phyloP scores from a whole-genome alignment of 37 sponge, comb jelly and placozoan genomes.

The Oopsacas minuta region DNA sequence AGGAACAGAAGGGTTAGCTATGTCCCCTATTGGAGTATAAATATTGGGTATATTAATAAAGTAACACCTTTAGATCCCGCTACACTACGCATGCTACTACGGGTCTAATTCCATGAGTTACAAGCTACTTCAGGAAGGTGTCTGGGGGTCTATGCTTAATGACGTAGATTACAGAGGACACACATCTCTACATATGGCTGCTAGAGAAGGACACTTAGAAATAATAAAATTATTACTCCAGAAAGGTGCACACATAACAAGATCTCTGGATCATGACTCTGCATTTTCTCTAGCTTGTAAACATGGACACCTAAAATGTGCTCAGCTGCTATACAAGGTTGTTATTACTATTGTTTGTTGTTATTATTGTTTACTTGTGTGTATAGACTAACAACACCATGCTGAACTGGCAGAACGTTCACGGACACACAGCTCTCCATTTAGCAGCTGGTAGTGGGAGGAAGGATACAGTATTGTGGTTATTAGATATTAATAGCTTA shows the following conservation, averaged over 20 bases:
- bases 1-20: background rate
- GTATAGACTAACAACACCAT: conserved; percentile 3
- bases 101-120: background rate
- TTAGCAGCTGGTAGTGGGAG: background rate
- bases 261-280: background rate
- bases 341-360: too few species aligned
- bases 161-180: background rate
- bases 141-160: background rate
- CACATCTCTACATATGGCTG: background rate
- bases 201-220: background rate
- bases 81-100: background rate
- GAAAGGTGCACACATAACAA: background rate
- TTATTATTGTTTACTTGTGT: too few species aligned
- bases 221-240: background rate
- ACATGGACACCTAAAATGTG: background rate
- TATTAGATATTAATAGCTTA: background rate
- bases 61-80: background rate
- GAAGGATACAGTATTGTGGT: background rate
- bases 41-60: background rate
- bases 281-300: background rate
- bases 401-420: background rate
- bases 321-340: conserved; percentile 3
- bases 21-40: background rate
- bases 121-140: background rate
- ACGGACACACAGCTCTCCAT: background rate